Evolutionary conservation across 2,888 invertebrate species (phyloP), one percentile per base, ranked within the genome.

Genomic region (Chymomyza fuscimana): DNA sequence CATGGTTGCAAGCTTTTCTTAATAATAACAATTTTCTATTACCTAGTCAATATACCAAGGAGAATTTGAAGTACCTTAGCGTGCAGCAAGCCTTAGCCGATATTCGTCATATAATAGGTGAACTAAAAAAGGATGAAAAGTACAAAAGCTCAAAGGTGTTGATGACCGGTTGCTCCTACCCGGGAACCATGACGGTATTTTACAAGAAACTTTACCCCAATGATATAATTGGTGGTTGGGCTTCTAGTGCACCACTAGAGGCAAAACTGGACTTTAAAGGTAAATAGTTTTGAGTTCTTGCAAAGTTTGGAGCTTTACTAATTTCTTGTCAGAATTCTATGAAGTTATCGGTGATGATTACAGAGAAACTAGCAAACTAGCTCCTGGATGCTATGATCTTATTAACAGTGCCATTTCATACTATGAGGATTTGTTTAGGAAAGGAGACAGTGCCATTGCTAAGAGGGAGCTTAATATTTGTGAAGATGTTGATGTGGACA

Each of bases 81-180:
- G n/a, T n/a, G n/a, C n/a, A n/a, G n/a, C n/a, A n/a, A n/a, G 94
- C 94, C 0, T 85, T 95, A 25, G 94, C 94, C 0, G 95, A 95
- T 86, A 91, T 94, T 0, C 94, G 94, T 0, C 92, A 93, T 82
- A 94, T 94, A 78, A 94, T 95, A 62, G 81, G 90, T 4, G 89
- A 92, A 1, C 80, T 87, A n/a, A 0, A 89, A 82, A 4, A 56
- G 3, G 78, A 82, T 36, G 75, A 80, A 2, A 75, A 76, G 36
- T 83, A 92, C 4, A 75, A 78, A 66, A 76, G 92, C 59, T 91
- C 92, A 2, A 90, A 88, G 54, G 90, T 86, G 0, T 83, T 94
- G 36, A 89, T 94, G 58, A 93, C 94, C 70, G 95, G 95, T 3
- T 94, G 94, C 0, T 94, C 94, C 0, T 94, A 94, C 77, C 93